Evolutionary conservation across 2,113 vertebrate species (phyloP).

Genomic region (Otocyon megalotis): DNA sequence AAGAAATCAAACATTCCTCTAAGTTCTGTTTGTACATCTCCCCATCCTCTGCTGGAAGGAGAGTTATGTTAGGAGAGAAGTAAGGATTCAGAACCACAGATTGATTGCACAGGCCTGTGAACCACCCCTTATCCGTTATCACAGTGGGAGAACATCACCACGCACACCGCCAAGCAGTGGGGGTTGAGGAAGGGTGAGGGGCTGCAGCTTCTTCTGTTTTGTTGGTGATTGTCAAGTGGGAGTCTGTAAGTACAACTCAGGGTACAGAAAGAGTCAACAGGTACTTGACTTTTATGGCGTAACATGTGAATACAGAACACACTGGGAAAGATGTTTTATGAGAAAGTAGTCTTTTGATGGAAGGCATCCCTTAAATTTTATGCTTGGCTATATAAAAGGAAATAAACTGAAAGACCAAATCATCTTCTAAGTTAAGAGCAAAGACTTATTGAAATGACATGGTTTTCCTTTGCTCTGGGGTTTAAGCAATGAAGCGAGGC

Average conservation of each 20-base stretch:
- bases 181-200: background rate
- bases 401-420: slow-evolving; percentile 74
- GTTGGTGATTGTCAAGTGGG: background rate
- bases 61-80: background rate
- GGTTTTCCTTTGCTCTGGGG: background rate
- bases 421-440: slow-evolving; percentile 66
- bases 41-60: background rate
- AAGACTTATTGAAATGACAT: slow-evolving; percentile 62
- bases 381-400: slow-evolving; percentile 74
- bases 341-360: slow-evolving; percentile 51
- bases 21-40: background rate
- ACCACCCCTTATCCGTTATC: background rate
- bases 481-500: slow-evolving; percentile 9
- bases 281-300: slow-evolving; percentile 50
- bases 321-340: slow-evolving; percentile 50
- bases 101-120: background rate
- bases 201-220: background rate
- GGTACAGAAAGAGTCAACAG: background rate
- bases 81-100: background rate
- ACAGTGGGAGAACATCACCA: background rate
- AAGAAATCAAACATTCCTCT: background rate
- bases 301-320: background rate
- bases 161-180: background rate
- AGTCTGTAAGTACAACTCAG: background rate
- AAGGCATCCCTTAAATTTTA: slow-evolving; percentile 70